phyloP scores from a whole-genome alignment of 1,140 invertebrate genomes.

The Holcopasites calliopsidis region DNA sequence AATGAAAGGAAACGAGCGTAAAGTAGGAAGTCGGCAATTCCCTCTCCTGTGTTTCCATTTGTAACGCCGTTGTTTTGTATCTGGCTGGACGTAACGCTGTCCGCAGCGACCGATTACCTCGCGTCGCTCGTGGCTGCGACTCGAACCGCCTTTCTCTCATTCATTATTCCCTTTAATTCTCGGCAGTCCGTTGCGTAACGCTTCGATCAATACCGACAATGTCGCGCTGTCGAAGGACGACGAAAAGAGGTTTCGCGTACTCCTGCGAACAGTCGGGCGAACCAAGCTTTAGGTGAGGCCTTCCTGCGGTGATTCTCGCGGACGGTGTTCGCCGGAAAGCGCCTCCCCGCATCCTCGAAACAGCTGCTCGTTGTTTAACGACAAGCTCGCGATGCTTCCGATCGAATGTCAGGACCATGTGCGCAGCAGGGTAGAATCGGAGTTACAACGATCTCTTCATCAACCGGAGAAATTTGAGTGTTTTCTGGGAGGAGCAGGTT shows the following conservation, averaged over 20 bases:
- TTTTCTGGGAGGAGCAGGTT: too few relatives aligned
- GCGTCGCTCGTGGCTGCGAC: constrained; percentile 5
- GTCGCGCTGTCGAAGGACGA: constrained; percentile 48
- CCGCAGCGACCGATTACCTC: constrained; percentile 17
- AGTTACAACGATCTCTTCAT: too few relatives aligned
- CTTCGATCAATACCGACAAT: constrained; percentile 53
- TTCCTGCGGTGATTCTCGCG: not conserved
- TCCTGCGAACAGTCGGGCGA: not conserved
- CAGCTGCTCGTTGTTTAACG: constrained; percentile 45
- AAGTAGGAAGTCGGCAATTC: not conserved
- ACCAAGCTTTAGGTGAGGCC: not conserved
- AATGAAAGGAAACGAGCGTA: too few relatives aligned
- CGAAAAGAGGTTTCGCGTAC: constrained; percentile 22
- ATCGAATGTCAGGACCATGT: constrained; percentile 30
- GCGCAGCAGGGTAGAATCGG: not conserved
- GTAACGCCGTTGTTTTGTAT: too few relatives aligned
- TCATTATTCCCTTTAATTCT: constrained; percentile 59
- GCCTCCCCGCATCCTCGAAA: constrained; percentile 10
- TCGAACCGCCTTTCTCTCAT: constrained; percentile 56
- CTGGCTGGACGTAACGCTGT: not conserved
- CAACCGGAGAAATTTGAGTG: too few relatives aligned
- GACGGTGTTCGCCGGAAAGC: too few relatives aligned
- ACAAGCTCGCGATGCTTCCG: not conserved
- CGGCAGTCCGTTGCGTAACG: constrained; percentile 51
- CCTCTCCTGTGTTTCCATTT: too few relatives aligned